A percentile compares a stretch with the other conserved stretches of the same genome.
These are phyloP conservation scores for Vireo griseus DNA, from an alignment of 2,797 vertebrate species.

Conservation along the genomic window DNA sequence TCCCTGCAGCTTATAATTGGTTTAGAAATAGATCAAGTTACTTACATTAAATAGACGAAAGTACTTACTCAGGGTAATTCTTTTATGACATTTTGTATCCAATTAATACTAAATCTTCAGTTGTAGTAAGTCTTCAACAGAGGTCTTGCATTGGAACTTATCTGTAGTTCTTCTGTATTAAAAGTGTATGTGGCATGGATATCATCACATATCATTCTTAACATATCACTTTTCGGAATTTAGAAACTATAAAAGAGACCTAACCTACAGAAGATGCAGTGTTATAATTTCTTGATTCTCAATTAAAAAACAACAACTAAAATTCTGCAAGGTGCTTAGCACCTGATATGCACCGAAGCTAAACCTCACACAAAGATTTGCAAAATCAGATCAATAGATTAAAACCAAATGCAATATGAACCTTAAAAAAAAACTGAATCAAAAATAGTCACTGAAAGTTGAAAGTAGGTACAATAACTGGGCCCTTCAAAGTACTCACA, in stretches of 20 bases:
- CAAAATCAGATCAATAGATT: not conserved
- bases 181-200: not conserved
- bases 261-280: not conserved
- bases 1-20: not conserved
- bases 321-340: not conserved
- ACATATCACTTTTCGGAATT: not conserved
- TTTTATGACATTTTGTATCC: not conserved
- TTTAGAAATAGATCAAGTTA: slow-evolving; percentile 21
- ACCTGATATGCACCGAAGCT: not conserved
- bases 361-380: not conserved
- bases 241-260: not conserved
- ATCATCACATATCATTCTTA: not conserved
- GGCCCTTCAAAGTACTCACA: not conserved
- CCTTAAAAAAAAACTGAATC: not conserved
- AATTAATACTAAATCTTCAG: slow-evolving; percentile 7
- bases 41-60: not conserved
- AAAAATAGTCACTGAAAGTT: not conserved
- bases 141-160: not conserved
- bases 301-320: not conserved
- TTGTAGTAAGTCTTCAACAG: not conserved
- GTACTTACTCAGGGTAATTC: not conserved
- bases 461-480: not conserved
- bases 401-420: not conserved
- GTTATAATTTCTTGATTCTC: not conserved
- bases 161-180: not conserved